Base-by-base conservation (phyloP, 2,797 vertebrate genomes). In the Helicolenus hilgendorfi region DNA sequence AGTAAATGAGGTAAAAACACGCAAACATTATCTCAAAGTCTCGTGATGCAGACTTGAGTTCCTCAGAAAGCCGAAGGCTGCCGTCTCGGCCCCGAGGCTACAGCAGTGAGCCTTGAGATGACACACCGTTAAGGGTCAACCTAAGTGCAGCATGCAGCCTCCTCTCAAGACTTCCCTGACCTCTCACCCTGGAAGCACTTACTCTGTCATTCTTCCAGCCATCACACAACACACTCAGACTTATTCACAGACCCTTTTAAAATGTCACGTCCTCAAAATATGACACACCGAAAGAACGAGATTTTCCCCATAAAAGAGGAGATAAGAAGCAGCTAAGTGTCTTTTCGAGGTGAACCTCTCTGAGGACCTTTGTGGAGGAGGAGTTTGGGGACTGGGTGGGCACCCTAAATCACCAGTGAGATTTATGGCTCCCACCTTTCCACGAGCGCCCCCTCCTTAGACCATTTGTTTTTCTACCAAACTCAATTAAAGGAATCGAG, bases 151-250 rank as follows among this genome's bases (percentile, higher is more conserved):
- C 79, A 62, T 53, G 38, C 55, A 71, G 73, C 77, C 82, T 86
- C 80, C 73, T 91, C 83, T 84, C 77, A 84, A 64, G 77, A 75
- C 68, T 72, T 82, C 41, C 62, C 77, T 82, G 85, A 95, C 94
- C 92, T 89, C 20, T 92, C 62, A 96, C 92, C 95, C 71, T 89
- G 79, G 82, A 94, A 89, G 89, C 94, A 94, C 94, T 96, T 92
- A 94, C 84, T 71, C 85, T 84, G 83, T 94, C 92, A 89, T 59
- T 89, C 88, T 74, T 75, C 29, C 70, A 59, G 65, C 80, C 60
- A 74, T 92, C 88, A 89, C 79, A 82, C 75, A 58, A 24, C 26
- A 75, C 75, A 68, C 81, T 77, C 38, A 78, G 62, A 77, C 79
- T 84, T 75, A 81, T 77, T 88, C 81, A 87, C 63, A 49, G 83